A percentile compares a stretch with the other conserved stretches of the same genome.
Conservation (phyloP, 2,113 vertebrate genomes). For the Gadus macrocephalus region DNA sequence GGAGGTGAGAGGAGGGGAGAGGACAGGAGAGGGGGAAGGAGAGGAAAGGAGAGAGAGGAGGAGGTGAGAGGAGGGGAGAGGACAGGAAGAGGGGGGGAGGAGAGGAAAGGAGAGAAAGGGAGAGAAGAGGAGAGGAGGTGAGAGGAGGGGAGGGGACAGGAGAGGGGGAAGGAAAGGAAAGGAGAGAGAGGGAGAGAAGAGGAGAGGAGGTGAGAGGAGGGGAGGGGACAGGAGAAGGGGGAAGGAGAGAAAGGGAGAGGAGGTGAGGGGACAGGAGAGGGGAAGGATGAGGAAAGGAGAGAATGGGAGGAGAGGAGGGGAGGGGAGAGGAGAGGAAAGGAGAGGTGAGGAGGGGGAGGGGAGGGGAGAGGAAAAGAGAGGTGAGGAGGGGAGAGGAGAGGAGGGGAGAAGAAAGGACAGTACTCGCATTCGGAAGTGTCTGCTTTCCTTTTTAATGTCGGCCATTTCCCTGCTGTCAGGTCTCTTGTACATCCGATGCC, state of each 20-base stretch:
- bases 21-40: neutral
- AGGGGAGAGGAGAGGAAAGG: neutral
- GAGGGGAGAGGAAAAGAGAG: neutral
- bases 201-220: neutral
- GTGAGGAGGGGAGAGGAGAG: neutral
- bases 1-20: neutral
- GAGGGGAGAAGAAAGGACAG: neutral
- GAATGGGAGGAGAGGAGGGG: neutral
- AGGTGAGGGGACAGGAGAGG: neutral
- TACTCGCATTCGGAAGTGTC: no score
- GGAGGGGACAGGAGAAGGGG: no score
- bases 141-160: neutral
- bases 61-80: neutral
- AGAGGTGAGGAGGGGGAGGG: neutral
- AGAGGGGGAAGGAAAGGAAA: neutral
- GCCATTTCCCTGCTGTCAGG: no score
- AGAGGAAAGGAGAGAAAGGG: neutral
- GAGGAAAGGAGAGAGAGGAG: no score
- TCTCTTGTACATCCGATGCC: no score
- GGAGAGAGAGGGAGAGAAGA: neutral
- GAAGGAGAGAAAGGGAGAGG: neutral
- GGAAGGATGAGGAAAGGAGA: no score
- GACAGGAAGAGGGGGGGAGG: neutral
- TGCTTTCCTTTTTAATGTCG: no score
- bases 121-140: neutral